Evolutionary conservation across 2,113 vertebrate genomes (phyloP).

Genomic region (Alligator sinensis): DNA sequence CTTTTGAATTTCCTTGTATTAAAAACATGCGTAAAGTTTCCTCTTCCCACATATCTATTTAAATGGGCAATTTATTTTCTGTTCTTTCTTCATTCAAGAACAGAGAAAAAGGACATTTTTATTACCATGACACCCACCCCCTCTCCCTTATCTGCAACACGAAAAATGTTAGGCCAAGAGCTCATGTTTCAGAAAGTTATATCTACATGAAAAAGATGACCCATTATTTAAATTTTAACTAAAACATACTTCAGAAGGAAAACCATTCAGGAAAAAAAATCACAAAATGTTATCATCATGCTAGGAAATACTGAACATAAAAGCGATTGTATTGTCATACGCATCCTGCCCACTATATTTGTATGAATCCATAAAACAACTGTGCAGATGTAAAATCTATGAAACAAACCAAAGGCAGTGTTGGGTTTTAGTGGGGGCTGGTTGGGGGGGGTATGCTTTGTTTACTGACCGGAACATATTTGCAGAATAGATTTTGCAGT

Average conservation of each 20-base stretch:
- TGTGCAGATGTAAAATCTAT: neutral
- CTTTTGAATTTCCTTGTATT: neutral
- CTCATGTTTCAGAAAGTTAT: neutral
- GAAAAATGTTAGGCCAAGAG: neutral
- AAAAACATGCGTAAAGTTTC: neutral
- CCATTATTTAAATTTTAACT: neutral
- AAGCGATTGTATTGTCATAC: neutral
- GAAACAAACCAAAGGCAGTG: neutral
- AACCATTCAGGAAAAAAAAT: neutral
- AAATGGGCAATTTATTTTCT: neutral
- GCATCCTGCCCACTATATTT: neutral
- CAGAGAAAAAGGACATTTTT: neutral
- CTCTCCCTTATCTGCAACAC: neutral
- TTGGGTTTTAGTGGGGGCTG: rapidly evolving
- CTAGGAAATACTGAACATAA: neutral
- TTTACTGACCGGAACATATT: slow-evolving; percentile 78
- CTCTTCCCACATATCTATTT: neutral
- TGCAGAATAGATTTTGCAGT: slow-evolving; percentile 79
- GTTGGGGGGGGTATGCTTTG: slow-evolving; percentile 47
- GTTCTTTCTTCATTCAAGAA: neutral
- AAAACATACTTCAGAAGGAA: neutral
- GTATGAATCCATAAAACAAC: neutral
- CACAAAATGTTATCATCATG: neutral
- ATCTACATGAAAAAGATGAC: neutral
- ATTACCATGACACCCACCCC: neutral